Conservation (phyloP, 2,113 vertebrate species). For the Anser cygnoides region DNA sequence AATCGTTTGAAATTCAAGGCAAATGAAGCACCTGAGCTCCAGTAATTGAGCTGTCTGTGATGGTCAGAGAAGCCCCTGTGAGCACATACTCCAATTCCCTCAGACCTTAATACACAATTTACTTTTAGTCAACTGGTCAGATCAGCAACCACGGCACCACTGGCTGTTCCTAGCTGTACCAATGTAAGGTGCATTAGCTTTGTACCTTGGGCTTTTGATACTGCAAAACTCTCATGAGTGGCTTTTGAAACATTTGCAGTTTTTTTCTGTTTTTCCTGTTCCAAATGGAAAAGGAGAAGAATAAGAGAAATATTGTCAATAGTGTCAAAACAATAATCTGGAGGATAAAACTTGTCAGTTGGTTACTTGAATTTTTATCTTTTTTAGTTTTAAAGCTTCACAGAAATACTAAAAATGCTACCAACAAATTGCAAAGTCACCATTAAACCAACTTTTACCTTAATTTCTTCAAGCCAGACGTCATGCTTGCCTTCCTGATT, state of each 20-base stretch:
- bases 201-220: conserved; percentile 63
- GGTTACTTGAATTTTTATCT: not conserved
- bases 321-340: not conserved
- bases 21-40: conserved; percentile 68
- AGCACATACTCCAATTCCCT: conserved; percentile 73
- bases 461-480: not conserved
- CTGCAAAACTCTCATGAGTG: conserved; percentile 63
- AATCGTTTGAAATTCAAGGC: not conserved
- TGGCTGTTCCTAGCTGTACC: conserved; percentile 62
- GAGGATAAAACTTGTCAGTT: not conserved
- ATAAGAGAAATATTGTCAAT: not conserved
- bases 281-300: conserved; percentile 40
- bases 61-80: conserved; percentile 65
- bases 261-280: conserved; percentile 69
- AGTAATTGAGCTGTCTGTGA: conserved; percentile 62
- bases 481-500: not conserved
- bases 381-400: not conserved
- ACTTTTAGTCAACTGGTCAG: conserved; percentile 69
- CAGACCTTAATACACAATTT: conserved; percentile 70
- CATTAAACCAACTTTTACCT: not conserved
- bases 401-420: not conserved
- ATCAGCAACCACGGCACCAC: conserved; percentile 70
- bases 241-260: conserved; percentile 59
- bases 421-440: not conserved
- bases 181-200: conserved; percentile 61